Conservation (phyloP, 2,888 invertebrate species). For the Lymantria monacha region DNA sequence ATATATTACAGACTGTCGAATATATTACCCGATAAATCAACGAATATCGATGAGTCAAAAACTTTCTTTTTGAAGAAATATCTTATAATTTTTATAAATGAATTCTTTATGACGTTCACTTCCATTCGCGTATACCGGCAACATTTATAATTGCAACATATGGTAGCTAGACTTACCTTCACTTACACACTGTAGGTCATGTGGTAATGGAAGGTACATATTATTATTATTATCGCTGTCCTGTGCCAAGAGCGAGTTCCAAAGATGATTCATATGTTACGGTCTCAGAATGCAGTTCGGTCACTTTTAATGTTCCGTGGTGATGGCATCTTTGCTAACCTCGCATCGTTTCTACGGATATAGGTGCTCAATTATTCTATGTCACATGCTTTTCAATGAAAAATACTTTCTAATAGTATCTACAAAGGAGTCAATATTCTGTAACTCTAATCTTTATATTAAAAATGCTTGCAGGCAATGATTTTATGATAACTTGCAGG, state of each 20-base stretch:
- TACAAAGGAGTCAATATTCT: slow-evolving; percentile 37
- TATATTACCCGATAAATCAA: slow-evolving; percentile 24
- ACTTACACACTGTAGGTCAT: slow-evolving; percentile 47
- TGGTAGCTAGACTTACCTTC: slow-evolving; percentile 41
- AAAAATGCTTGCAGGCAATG: slow-evolving; percentile 51
- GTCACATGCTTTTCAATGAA: slow-evolving; percentile 24
- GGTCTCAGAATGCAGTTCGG: slow-evolving; percentile 68
- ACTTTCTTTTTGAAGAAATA: slow-evolving; percentile 29
- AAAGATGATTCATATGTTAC: slow-evolving; percentile 66
- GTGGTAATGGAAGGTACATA: background rate
- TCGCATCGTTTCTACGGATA: slow-evolving; percentile 40
- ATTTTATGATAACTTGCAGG: slow-evolving; percentile 53
- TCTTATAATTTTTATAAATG: slow-evolving; percentile 16
- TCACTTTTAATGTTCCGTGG: slow-evolving; percentile 54
- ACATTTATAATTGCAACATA: slow-evolving; percentile 47
- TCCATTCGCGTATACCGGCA: slow-evolving; percentile 30
- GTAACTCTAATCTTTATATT: slow-evolving; percentile 28
- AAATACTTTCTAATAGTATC: slow-evolving; percentile 36
- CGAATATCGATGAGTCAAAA: slow-evolving; percentile 17
- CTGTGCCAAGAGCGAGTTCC: slow-evolving; percentile 63
- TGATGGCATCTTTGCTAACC: slow-evolving; percentile 47
- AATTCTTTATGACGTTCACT: slow-evolving; percentile 18
- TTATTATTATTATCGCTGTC: slow-evolving; percentile 47
- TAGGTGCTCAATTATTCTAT: slow-evolving; percentile 7
- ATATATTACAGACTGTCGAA: slow-evolving; percentile 13